Evolutionary conservation across 2,797 vertebrate genomes (phyloP).

Genomic region (Sardinella longiceps): DNA sequence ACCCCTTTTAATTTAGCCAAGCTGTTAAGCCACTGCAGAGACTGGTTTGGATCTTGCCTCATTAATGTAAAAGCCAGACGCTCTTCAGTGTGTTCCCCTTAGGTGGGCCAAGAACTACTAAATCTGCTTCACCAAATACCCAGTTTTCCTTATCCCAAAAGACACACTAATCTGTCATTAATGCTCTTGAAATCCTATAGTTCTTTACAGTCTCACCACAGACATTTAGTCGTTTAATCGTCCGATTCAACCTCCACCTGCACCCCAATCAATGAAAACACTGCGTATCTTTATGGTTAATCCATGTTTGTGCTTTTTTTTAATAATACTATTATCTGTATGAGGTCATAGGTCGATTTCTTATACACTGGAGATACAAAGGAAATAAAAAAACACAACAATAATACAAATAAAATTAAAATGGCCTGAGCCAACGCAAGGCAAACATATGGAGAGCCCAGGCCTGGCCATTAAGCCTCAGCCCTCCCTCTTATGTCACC

Average conservation of each 20-base stretch:
- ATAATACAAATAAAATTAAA: conserved; percentile 71
- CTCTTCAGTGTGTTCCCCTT: not conserved
- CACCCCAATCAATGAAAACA: conserved; percentile 4
- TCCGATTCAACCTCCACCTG: not conserved
- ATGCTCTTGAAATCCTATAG: conserved; percentile 8
- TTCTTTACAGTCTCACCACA: conserved; percentile 4
- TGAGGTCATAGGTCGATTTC: conserved; percentile 99
- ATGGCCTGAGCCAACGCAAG: conserved; percentile 91
- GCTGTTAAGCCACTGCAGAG: not conserved
- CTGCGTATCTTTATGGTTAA: conserved; percentile 80
- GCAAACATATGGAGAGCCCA: conserved; percentile 80
- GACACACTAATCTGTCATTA: not conserved
- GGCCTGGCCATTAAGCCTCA: conserved; percentile 10
- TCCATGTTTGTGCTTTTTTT: conserved; percentile 97
- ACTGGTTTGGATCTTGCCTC: not conserved
- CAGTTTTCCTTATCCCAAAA: not conserved
- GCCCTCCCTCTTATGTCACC: conserved; percentile 13
- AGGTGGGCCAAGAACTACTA: not conserved
- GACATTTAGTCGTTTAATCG: not conserved
- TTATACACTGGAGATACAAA: conserved; percentile 99
- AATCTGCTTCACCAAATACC: conserved; percentile 2
- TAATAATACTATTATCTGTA: conserved; percentile 98
- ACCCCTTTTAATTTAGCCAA: not conserved
- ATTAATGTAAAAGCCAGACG: conserved; percentile 22
- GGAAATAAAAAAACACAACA: conserved; percentile 66